These are phyloP conservation scores for Cerastoderma edule DNA, from an alignment of 2,888 invertebrate species.

Conservation along the genomic window DNA sequence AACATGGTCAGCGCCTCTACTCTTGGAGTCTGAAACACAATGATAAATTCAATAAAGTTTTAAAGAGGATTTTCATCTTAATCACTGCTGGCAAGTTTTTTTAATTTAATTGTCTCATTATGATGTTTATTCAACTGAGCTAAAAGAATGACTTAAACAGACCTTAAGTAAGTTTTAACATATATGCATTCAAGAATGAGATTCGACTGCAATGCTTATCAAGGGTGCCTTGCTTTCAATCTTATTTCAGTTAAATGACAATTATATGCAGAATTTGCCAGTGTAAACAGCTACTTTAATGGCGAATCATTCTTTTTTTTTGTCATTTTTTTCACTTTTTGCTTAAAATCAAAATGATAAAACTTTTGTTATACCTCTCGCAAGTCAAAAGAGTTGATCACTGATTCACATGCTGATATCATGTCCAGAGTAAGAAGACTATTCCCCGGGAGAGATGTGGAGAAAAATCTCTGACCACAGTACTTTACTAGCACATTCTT, in stretches of 20 bases:
- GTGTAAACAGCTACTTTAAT: too few relatives aligned
- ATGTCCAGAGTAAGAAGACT: conserved; percentile 94
- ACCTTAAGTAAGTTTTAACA: too few relatives aligned
- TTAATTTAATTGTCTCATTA: too few relatives aligned
- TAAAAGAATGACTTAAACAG: too few relatives aligned
- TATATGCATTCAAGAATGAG: too few relatives aligned
- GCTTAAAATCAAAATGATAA: neutral
- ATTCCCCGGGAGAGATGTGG: conserved; percentile 94
- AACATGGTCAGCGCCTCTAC: conserved; percentile 95
- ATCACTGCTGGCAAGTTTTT: too few relatives aligned
- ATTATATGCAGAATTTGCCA: too few relatives aligned
- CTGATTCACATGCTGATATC: conserved; percentile 94
- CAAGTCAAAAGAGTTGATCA: conserved; percentile 91
- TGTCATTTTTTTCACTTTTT: neutral
- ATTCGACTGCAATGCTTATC: too few relatives aligned
- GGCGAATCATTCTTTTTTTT: neutral
- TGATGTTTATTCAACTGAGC: too few relatives aligned
- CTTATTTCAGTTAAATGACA: too few relatives aligned
- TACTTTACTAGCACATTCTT: conserved; percentile 91
- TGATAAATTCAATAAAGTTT: neutral
- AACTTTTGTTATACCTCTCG: conserved; percentile 82
- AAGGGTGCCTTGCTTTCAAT: too few relatives aligned
- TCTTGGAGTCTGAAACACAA: conserved; percentile 88
- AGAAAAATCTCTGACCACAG: conserved; percentile 93
- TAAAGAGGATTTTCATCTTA: too few relatives aligned